Evolutionary conservation across 2,113 vertebrate genomes (phyloP).

Genomic region (Scartelaos histophorus): DNA sequence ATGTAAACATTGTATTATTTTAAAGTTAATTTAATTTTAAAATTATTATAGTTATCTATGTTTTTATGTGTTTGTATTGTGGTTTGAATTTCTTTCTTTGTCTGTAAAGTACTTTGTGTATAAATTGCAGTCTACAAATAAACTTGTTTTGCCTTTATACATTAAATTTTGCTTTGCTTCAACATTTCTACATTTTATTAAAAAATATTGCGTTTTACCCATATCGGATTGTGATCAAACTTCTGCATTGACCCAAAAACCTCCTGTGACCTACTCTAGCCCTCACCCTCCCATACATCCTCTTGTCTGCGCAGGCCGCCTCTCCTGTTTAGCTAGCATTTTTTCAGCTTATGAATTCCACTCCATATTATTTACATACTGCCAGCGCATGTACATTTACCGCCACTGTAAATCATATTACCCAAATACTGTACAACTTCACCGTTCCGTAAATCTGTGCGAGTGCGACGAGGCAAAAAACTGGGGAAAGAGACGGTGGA

Average conservation of each 20-base stretch:
- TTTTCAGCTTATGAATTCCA: conserved; percentile 8
- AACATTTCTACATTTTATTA: not conserved
- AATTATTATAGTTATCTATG: too few relatives aligned
- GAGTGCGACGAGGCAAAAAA: conserved; percentile 14
- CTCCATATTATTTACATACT: conserved; percentile 6
- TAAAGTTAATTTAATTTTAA: too few relatives aligned
- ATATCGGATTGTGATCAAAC: not conserved
- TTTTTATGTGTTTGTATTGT: too few relatives aligned
- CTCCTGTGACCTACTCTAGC: not conserved
- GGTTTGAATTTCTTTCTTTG: too few relatives aligned
- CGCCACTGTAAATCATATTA: conserved; percentile 14
- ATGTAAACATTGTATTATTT: too few relatives aligned
- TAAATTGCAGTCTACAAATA: too few relatives aligned
- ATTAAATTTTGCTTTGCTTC: too few relatives aligned
- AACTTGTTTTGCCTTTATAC: too few relatives aligned
- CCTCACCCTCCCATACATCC: not conserved
- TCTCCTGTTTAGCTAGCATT: conserved; percentile 6
- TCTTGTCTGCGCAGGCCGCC: not conserved
- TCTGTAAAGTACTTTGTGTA: not conserved
- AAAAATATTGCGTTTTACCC: not conserved
- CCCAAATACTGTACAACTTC: conserved; percentile 22
- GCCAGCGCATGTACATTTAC: conserved; percentile 8
- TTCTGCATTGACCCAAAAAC: conserved; percentile 2
- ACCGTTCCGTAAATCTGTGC: conserved; percentile 20
- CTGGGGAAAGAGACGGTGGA: conserved; percentile 38